Base-by-base conservation (phyloP, 2,113 vertebrate species). In the Caretta caretta region DNA sequence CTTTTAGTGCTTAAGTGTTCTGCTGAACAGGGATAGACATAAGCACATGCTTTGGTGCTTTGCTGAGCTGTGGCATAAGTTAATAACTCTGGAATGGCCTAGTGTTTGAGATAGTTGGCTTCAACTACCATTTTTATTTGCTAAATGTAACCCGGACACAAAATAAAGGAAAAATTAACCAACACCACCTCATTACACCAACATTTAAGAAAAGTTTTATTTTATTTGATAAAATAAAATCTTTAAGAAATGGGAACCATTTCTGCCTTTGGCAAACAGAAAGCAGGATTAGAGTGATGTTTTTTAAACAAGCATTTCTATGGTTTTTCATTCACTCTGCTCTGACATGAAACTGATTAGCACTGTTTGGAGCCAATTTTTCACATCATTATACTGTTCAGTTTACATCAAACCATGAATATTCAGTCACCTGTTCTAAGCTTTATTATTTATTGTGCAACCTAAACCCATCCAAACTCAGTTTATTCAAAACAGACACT, bases 61-160 rank as follows among this genome's bases (percentile, higher is more conserved):
- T 89, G 76, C 84, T 92, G 57, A 95, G 86, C 6, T 83, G 54
- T 59, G 69, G 31, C 11, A 42, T 93, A 80, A 94, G 69, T n/a
- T 54, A 96, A 48, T 16, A 89, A 59, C 49, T 54, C 1, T 0
- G 57, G 65, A 93, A 90, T 83, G 86, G 83, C 75, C 19, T 76
- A 69, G 9, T 1, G 13, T 81, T 85, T 48, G 88, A 95, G 96
- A 95, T 87, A 90, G 22, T 80, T 53, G 29, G 92, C 27, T 17
- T 89, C 81, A 0, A 1, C 84, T 86, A 84, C 31, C 5, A 14
- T 38, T 46, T 25, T 14, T 13, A 25, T 76, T 48, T 76, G 42
- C 42, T 76, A 76, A 25, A 76, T 76, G 75, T 46, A 84, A 86
- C 27, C 75, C 79, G 38, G 42, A 92, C 3, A 92, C 20, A 5